Base-by-base conservation (phyloP, 1,140 invertebrate genomes). In the Artemia franciscana region DNA sequence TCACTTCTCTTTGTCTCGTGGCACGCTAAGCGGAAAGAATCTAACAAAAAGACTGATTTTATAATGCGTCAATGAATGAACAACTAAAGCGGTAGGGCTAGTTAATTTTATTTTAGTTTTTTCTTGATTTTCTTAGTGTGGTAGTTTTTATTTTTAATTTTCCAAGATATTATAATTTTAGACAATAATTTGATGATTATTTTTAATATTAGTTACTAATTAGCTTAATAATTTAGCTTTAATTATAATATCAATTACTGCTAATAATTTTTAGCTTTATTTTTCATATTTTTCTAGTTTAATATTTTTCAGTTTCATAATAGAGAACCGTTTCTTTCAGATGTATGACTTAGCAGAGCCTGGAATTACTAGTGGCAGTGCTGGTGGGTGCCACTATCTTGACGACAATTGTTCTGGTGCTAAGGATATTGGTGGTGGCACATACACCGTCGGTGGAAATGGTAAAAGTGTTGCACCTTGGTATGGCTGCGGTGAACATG, bases 271-370 rank as follows among this genome's bases (percentile, higher is more conserved):
- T 57, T 27, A 58, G 58, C 59, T 57, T 30, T 12, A 39, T 63
- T 64, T 12, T 26, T 65, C 57, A 4, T 24, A 28, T 5, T 64
- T 5, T 26, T 62, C 24, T 18, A 7, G 21, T 3, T 62, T 5
- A 3, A 3, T 24, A 58, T 12, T 63, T 5, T 24, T 58, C 9
- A 59, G 24, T 3, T 18, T 58, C 9, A 18, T 3, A 63, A 18
- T 25, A 7, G 25, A n/a, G n/a, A n/a, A n/a, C n/a, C n/a, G n/a
- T n/a, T 51, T 3, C 21, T 67, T 75, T 7, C 67, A 80, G 78
- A 72, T 95, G 4, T 95, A 95, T 71, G 91, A 96, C 70, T 75
- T 95, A 58, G 88, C 88, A 0, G 83, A 89, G 73, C 86, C 88
- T 12, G 88, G 90, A 5, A 73, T 91, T 15, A 85, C 84, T 0